These are phyloP conservation scores for Phaethon lepturus DNA, from an alignment of 2,113 vertebrate species.

Conservation along the genomic window DNA sequence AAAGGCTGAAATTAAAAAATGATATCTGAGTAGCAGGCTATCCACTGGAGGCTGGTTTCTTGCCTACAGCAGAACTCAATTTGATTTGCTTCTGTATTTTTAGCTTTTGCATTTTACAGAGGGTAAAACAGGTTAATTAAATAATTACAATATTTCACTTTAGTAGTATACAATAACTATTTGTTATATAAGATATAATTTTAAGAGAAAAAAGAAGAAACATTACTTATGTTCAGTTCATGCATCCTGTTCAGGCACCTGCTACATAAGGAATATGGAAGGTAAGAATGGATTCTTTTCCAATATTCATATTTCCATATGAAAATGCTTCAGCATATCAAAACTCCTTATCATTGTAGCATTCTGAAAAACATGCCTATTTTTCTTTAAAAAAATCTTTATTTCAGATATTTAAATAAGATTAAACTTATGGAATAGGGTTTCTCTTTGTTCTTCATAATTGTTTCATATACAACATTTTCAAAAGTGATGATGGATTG, in stretches of 20 bases:
- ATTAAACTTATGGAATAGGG: accelerated
- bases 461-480: neutral
- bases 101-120: conserved; percentile 45
- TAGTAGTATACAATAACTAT: conserved; percentile 13
- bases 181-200: neutral
- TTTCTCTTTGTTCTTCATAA: neutral
- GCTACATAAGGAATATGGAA: neutral
- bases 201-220: neutral
- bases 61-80: conserved; percentile 40
- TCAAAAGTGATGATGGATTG: neutral
- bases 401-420: neutral
- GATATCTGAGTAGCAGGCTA: neutral
- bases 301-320: neutral
- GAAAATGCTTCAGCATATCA: neutral
- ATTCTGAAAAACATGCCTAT: neutral
- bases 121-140: conserved; percentile 58
- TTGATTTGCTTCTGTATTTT: conserved; percentile 48
- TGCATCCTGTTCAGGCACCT: neutral
- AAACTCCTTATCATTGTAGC: neutral
- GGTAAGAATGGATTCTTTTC: neutral
- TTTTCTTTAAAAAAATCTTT: neutral
- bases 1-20: conserved; percentile 32
- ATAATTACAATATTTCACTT: conserved; percentile 56
- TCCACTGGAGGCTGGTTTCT: conserved; percentile 33
- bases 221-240: neutral